Evolutionary conservation across 2,113 vertebrate species (phyloP).

Genomic region (Atherinomorus stipes): DNA sequence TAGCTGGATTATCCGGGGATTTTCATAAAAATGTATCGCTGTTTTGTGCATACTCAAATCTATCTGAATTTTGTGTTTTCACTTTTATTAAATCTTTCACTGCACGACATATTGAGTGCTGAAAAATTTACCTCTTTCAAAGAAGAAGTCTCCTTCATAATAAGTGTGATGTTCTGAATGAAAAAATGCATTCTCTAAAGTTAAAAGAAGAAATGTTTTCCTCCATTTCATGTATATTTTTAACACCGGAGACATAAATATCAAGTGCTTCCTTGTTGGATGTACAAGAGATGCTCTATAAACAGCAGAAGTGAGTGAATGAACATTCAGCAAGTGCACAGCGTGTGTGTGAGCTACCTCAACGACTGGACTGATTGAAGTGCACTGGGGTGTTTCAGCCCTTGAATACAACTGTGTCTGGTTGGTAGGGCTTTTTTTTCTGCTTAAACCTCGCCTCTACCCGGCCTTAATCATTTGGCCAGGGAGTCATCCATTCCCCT

Average conservation of each 20-base stretch:
- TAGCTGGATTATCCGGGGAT: neutral
- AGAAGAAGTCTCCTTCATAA: neutral
- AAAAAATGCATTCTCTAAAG: neutral
- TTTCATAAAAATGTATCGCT: neutral
- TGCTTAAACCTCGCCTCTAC: constrained; percentile 57
- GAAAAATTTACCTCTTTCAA: neutral
- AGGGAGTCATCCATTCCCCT: constrained; percentile 63
- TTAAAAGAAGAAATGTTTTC: neutral
- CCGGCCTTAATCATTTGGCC: constrained; percentile 70
- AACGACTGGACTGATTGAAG: constrained; percentile 74
- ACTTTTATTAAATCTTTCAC: neutral
- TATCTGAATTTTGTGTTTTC: neutral
- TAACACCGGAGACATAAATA: constrained; percentile 1
- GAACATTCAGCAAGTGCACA: constrained; percentile 50
- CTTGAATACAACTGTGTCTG: constrained; percentile 62
- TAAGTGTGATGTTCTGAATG: neutral
- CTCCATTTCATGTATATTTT: constrained; percentile 6
- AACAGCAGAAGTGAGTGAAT: constrained; percentile 53
- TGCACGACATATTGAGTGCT: constrained; percentile 1
- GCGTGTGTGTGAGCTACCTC: constrained; percentile 55
- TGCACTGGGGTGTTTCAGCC: constrained; percentile 76
- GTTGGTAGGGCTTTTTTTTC: constrained; percentile 41
- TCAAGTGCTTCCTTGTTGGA: constrained; percentile 19
- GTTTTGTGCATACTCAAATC: neutral
- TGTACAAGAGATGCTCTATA: constrained; percentile 45